Percentiles rank a stretch among this genome's conserved stretches.
Conservation (phyloP, 1,140 invertebrate genomes). For the Brevipalpus yothersi region DNA sequence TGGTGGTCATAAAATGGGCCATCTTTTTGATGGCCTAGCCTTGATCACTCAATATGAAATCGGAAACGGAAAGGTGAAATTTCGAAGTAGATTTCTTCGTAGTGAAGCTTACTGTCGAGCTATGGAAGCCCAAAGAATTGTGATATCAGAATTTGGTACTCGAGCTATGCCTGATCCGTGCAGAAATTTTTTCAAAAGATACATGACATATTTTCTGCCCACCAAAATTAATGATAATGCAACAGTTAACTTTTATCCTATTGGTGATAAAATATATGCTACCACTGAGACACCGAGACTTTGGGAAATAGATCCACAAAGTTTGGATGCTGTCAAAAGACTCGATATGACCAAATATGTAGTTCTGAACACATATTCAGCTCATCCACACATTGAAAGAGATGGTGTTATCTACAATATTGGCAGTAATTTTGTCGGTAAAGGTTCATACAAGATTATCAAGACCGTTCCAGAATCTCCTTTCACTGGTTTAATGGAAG, state of each 20-base stretch:
- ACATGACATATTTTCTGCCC: slow-evolving; percentile 22
- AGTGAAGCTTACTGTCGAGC: slow-evolving; percentile 21
- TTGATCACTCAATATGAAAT: slow-evolving; percentile 23
- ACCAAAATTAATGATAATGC: slow-evolving; percentile 24
- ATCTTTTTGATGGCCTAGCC: slow-evolving; percentile 26
- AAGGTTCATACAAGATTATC: background rate
- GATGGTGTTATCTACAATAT: slow-evolving; percentile 54
- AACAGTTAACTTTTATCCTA: slow-evolving; percentile 17
- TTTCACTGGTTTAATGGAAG: background rate
- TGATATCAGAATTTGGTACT: slow-evolving; percentile 61
- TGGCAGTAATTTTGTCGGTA: slow-evolving; percentile 15
- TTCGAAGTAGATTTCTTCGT: slow-evolving; percentile 20
- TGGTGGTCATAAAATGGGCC: slow-evolving; percentile 20
- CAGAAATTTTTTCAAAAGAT: slow-evolving; percentile 20
- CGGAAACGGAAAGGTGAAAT: slow-evolving; percentile 16
- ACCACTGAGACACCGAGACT: slow-evolving; percentile 21
- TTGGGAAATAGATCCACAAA: slow-evolving; percentile 19
- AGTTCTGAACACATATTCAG: slow-evolving; percentile 49
- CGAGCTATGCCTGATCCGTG: slow-evolving; percentile 27
- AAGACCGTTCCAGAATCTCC: slow-evolving; percentile 1
- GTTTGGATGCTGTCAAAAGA: slow-evolving; percentile 22
- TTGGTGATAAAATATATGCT: slow-evolving; percentile 22
- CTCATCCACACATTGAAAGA: slow-evolving; percentile 45
- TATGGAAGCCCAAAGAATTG: slow-evolving; percentile 27
- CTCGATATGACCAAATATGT: slow-evolving; percentile 38